phyloP scores from a whole-genome alignment of 2,797 vertebrate genomes.

The Peromyscus eremicus region DNA sequence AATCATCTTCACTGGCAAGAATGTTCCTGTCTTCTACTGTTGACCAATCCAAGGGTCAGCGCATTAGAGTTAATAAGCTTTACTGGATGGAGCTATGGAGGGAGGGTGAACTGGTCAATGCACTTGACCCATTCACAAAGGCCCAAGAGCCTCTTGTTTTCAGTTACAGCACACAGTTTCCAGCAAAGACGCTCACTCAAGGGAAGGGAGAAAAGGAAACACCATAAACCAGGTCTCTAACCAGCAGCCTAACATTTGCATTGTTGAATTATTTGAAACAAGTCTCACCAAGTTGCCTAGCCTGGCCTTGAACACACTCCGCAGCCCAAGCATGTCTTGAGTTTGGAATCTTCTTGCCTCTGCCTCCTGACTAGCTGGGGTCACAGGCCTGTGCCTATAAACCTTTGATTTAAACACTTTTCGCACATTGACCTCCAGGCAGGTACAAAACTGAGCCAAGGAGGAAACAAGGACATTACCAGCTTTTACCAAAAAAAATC shows the following conservation, averaged over 20 bases:
- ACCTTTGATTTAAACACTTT: background rate
- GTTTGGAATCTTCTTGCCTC: background rate
- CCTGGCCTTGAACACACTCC: background rate
- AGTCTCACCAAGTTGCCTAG: background rate
- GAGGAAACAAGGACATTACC: background rate
- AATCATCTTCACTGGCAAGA: background rate
- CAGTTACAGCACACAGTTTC: too few relatives aligned
- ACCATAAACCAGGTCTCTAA: background rate
- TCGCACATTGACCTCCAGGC: background rate
- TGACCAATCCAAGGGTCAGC: background rate
- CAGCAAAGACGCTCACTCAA: background rate
- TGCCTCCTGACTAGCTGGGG: background rate
- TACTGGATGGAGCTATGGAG: background rate
- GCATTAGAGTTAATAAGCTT: too few relatives aligned
- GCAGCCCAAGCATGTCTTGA: background rate
- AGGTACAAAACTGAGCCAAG: too few relatives aligned
- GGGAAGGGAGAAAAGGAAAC: background rate
- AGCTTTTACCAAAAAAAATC: background rate
- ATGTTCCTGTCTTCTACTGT: background rate
- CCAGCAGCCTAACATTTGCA: too few relatives aligned
- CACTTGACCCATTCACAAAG: background rate
- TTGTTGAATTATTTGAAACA: background rate
- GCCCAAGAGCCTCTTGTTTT: background rate
- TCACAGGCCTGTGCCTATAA: background rate
- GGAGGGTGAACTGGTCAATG: too few relatives aligned